phyloP scores from a whole-genome alignment of 2,888 invertebrate genomes.

The Heliconius aoede region DNA sequence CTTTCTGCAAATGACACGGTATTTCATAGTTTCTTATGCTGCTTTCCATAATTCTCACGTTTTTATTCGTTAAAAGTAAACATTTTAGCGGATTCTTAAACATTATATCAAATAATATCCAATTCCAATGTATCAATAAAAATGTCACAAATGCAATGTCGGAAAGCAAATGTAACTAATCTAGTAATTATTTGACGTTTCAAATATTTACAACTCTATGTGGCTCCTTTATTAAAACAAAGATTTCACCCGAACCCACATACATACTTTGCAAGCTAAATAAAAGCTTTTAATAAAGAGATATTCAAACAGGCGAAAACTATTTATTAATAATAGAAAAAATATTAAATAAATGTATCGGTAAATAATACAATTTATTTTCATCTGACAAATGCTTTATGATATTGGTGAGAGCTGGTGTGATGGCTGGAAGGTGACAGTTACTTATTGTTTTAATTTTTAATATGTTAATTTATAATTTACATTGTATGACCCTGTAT shows the following conservation, averaged over 20 bases:
- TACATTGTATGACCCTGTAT: too few species aligned
- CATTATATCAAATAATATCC: constrained; percentile 4
- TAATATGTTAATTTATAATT: too few species aligned
- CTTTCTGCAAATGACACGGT: constrained; percentile 63
- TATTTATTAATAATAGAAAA: neutral
- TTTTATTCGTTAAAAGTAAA: neutral
- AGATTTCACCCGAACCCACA: too few species aligned
- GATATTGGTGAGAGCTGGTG: too few species aligned
- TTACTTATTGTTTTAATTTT: too few species aligned
- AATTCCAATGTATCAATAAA: neutral
- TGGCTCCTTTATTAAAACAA: neutral
- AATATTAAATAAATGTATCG: neutral
- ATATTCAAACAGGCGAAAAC: constrained; percentile 1
- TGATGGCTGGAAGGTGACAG: too few species aligned
- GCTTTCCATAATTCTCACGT: neutral
- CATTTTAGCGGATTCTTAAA: neutral
- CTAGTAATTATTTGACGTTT: neutral
- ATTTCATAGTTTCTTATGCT: constrained; percentile 66
- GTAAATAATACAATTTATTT: neutral
- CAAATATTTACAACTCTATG: neutral
- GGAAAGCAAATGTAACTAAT: neutral
- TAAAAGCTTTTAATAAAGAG: neutral
- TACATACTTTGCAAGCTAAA: too few species aligned
- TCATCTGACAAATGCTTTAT: too few species aligned
- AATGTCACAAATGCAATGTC: constrained; percentile 11